Percentiles rank a stretch among this genome's conserved stretches.
These are phyloP conservation scores for Chaetodon auriga DNA, from an alignment of 2,113 vertebrate genomes.

Conservation along the genomic window DNA sequence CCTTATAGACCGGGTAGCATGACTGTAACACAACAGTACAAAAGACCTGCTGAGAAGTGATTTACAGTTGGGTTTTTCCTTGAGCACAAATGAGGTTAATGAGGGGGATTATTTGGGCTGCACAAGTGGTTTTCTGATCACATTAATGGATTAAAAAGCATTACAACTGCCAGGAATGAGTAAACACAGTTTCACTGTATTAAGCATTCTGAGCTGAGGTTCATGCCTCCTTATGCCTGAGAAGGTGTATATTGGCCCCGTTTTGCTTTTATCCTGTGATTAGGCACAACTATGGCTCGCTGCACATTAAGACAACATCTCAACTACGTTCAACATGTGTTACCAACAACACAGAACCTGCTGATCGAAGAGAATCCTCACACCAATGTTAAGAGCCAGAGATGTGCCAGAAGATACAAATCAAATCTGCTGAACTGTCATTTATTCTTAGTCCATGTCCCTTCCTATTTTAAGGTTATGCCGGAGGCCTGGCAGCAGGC, in stretches of 20 bases:
- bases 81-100: not conserved
- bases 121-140: slow-evolving; percentile 73
- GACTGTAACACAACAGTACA: not conserved
- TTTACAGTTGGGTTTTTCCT: not conserved
- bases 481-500: not conserved
- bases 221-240: not conserved
- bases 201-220: not conserved
- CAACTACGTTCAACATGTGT: not conserved
- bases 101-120: slow-evolving; percentile 27
- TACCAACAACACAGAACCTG: not conserved
- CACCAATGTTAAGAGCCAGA: not conserved
- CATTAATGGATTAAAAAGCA: slow-evolving; percentile 71
- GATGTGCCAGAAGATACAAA: not conserved
- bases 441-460: slow-evolving; percentile 12
- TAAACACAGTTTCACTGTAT: slow-evolving; percentile 54
- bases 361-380: no score
- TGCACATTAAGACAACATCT: not conserved
- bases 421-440: not conserved
- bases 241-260: not conserved
- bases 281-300: not conserved
- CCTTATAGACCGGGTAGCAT: not conserved
- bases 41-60: not conserved
- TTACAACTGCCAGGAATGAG: slow-evolving; percentile 70
- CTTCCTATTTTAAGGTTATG: slow-evolving; percentile 21
- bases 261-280: not conserved